These are phyloP conservation scores for Tinea trinotella DNA, from an alignment of 2,888 invertebrate species.

Conservation along the genomic window DNA sequence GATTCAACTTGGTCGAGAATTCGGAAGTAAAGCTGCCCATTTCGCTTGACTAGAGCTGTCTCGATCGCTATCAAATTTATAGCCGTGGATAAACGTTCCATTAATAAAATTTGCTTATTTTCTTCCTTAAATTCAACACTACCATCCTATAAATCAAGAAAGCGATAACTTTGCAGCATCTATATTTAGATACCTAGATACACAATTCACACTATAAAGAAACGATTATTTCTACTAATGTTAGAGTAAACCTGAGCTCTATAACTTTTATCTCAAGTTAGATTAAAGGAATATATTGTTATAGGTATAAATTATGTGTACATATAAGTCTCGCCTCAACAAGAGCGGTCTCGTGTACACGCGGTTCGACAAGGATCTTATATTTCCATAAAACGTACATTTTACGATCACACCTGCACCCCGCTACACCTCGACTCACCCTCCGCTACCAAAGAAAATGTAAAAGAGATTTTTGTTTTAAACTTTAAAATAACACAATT, in stretches of 20 bases:
- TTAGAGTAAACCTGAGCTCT: too few relatives aligned
- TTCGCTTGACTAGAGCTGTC: slow-evolving; percentile 17
- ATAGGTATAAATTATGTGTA: too few relatives aligned
- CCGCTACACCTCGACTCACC: slow-evolving; percentile 15
- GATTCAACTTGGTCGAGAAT: slow-evolving; percentile 56
- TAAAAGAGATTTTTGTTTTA: background rate
- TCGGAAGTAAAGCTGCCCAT: slow-evolving; percentile 45
- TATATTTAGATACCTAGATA: too few relatives aligned
- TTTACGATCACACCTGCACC: slow-evolving; percentile 43
- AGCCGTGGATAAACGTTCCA: slow-evolving; percentile 26
- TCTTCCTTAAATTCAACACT: background rate
- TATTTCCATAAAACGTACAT: slow-evolving; percentile 59
- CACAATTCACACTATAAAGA: too few relatives aligned
- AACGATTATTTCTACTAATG: too few relatives aligned
- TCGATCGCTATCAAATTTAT: slow-evolving; percentile 61
- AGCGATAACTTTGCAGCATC: too few relatives aligned
- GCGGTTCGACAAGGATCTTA: slow-evolving; percentile 55
- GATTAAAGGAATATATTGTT: too few relatives aligned
- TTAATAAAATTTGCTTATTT: slow-evolving; percentile 10
- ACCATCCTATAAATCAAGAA: background rate
- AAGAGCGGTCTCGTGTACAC: slow-evolving; percentile 25
- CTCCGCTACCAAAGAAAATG: background rate
- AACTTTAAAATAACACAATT: slow-evolving; percentile 15
- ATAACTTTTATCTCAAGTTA: too few relatives aligned
- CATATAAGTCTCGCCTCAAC: background rate